phyloP scores from a whole-genome alignment of 2,797 vertebrate genomes.

The Coluber constrictor region DNA sequence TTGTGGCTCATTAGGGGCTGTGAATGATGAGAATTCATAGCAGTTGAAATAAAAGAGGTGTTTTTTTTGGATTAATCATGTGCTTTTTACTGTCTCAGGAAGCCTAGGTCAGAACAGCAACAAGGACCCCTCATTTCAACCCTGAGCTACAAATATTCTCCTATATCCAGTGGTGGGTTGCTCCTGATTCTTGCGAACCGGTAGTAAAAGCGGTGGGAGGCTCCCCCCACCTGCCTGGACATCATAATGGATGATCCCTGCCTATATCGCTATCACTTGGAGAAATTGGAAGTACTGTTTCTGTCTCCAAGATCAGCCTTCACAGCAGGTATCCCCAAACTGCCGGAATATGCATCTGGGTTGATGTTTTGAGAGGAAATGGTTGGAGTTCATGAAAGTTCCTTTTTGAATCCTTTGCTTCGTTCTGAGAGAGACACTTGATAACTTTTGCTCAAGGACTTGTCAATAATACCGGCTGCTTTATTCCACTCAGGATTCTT shows the following conservation, averaged over 20 bases:
- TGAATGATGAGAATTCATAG: too few species aligned
- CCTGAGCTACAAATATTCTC: not conserved
- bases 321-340: not conserved
- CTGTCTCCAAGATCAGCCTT: not conserved
- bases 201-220: too few species aligned
- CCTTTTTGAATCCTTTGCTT: not conserved
- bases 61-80: too few species aligned
- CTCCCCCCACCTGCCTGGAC: accelerated
- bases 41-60: too few species aligned
- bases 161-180: not conserved
- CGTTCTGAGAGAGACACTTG: not conserved
- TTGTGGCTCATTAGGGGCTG: too few species aligned
- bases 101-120: not conserved
- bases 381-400: not conserved
- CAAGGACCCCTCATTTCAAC: not conserved
- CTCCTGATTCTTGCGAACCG: accelerated
- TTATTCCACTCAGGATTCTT: not conserved
- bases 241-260: too few species aligned
- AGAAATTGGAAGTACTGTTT: not conserved
- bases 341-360: not conserved
- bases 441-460: not conserved
- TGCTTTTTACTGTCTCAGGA: too few species aligned
- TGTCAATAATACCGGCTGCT: not conserved
- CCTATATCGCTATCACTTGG: not conserved
- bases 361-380: not conserved